These are phyloP conservation scores for Lasioglossum leucozonium DNA, from an alignment of 2,888 invertebrate genomes.

Conservation along the genomic window DNA sequence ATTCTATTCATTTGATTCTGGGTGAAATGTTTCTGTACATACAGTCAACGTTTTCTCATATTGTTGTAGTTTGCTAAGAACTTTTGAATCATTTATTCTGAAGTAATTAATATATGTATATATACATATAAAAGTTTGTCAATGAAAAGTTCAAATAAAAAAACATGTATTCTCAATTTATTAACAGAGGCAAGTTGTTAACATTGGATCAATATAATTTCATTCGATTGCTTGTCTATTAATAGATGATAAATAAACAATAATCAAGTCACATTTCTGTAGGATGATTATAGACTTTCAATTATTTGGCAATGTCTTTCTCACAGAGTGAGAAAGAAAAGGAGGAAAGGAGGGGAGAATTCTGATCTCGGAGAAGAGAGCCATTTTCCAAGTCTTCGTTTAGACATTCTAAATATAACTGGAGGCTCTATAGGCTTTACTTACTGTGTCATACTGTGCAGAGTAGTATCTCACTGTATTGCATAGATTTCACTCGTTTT, in stretches of 20 bases:
- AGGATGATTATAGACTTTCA: slow-evolving; percentile 28
- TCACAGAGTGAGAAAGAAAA: slow-evolving; percentile 42
- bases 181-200: background rate
- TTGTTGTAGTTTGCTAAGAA: background rate
- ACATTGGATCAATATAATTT: background rate
- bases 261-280: background rate
- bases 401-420: slow-evolving; percentile 84
- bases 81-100: background rate
- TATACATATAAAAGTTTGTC: background rate
- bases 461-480: slow-evolving; percentile 78
- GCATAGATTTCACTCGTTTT: slow-evolving; percentile 79
- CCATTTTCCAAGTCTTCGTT: slow-evolving; percentile 84
- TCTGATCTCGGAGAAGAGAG: slow-evolving; percentile 77
- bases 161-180: background rate
- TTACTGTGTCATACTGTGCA: slow-evolving; percentile 78
- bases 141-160: background rate
- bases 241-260: background rate
- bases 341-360: slow-evolving; percentile 58
- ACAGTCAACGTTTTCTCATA: background rate
- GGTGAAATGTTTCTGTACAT: background rate
- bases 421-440: slow-evolving; percentile 80
- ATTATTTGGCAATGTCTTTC: slow-evolving; percentile 41
- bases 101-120: background rate
- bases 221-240: background rate
- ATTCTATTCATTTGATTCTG: background rate